These are phyloP conservation scores for Acanthosepion pharaonis DNA, from an alignment of 2,888 invertebrate genomes.

Conservation along the genomic window DNA sequence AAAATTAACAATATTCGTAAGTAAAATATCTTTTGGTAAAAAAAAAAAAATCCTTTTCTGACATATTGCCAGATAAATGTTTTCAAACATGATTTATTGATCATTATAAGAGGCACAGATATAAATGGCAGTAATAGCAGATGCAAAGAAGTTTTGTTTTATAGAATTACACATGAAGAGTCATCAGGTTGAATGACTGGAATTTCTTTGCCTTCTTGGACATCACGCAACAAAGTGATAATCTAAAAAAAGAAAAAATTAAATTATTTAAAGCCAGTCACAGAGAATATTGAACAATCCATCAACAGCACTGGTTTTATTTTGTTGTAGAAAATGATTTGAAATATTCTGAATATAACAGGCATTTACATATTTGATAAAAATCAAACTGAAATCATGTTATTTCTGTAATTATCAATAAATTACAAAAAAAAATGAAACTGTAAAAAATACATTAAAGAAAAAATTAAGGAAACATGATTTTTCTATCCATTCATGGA, in stretches of 20 bases:
- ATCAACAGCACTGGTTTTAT: neutral
- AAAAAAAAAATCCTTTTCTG: neutral
- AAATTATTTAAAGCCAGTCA: neutral
- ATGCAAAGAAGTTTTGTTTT: neutral
- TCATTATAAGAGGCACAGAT: neutral
- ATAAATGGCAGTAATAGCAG: neutral
- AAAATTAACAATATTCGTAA: neutral
- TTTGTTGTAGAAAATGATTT: no score
- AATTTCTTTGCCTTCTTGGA: slow-evolving; percentile 18
- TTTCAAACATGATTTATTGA: neutral
- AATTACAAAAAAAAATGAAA: no score
- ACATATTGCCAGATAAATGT: neutral
- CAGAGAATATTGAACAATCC: neutral
- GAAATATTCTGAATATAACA: no score
- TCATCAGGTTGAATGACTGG: neutral
- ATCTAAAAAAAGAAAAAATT: neutral
- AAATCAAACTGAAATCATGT: no score
- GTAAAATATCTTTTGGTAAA: neutral
- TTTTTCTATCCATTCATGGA: no score
- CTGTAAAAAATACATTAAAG: no score
- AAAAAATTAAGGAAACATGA: no score
- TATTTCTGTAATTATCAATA: no score
- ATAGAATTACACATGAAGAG: neutral
- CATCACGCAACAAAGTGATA: neutral
- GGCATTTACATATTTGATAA: no score